phyloP scores from a whole-genome alignment of 2,797 vertebrate genomes.

The Lemur catta region DNA sequence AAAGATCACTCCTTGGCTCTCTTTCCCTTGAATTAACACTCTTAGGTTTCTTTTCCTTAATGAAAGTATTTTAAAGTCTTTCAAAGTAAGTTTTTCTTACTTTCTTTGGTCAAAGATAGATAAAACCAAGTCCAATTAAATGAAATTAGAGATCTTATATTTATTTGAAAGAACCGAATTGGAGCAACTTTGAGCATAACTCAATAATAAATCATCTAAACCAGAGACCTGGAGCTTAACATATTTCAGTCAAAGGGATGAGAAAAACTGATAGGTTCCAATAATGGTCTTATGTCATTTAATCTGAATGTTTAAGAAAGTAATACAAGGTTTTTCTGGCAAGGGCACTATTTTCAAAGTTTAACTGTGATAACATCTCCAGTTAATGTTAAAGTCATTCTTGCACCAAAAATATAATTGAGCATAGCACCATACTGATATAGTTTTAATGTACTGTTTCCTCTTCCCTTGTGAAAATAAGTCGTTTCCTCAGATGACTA shows the following conservation, averaged over 20 bases:
- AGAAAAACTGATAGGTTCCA: neutral
- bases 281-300: neutral
- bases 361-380: neutral
- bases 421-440: neutral
- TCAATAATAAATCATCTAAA: neutral
- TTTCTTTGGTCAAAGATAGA: neutral
- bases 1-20: neutral
- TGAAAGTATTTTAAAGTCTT: neutral
- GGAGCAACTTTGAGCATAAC: neutral
- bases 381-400: neutral
- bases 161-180: neutral
- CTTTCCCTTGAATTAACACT: neutral
- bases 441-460: neutral
- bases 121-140: neutral
- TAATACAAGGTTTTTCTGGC: neutral
- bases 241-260: neutral
- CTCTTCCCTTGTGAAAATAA: neutral
- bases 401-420: neutral
- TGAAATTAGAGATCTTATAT: neutral
- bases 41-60: neutral
- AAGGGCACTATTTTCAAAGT: neutral
- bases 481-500: neutral
- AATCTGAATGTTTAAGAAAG: neutral
- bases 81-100: constrained; percentile 26
- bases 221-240: neutral